A percentile compares a stretch with the other conserved stretches of the same genome.
These are phyloP conservation scores for Diprion similis DNA, from an alignment of 1,140 invertebrate species.

Conservation along the genomic window DNA sequence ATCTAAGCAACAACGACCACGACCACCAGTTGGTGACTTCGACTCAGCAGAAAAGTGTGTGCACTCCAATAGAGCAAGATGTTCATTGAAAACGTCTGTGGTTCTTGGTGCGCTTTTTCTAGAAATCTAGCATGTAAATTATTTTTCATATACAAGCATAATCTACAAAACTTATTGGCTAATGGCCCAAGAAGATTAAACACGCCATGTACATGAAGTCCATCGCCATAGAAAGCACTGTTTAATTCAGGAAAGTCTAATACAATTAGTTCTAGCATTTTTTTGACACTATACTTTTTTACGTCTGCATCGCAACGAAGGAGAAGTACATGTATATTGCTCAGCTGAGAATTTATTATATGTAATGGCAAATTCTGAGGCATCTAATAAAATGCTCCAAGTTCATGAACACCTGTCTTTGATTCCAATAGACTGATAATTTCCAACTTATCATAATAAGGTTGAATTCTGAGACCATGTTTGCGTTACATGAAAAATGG, in stretches of 20 bases:
- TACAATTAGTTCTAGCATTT: conserved; percentile 22
- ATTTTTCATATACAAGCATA: conserved; percentile 29
- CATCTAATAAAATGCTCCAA: conserved; percentile 34
- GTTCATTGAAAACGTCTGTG: conserved; percentile 20
- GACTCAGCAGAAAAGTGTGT: conserved; percentile 21
- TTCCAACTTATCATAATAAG: conserved; percentile 34
- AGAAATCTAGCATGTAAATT: conserved; percentile 25
- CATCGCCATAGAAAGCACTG: conserved; percentile 31
- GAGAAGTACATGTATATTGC: conserved; percentile 28
- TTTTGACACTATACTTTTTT: conserved; percentile 28
- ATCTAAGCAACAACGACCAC: conserved; percentile 30
- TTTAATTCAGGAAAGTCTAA: conserved; percentile 23
- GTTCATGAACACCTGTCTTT: conserved; percentile 31
- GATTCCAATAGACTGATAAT: conserved; percentile 32
- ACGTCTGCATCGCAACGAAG: conserved; percentile 28
- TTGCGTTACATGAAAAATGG: conserved; percentile 24
- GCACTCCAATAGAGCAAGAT: conserved; percentile 17
- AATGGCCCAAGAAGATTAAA: conserved; percentile 32
- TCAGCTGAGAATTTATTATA: conserved; percentile 34
- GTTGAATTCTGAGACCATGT: conserved; percentile 16
- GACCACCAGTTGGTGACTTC: conserved; percentile 27
- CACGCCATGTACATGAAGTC: conserved; percentile 35
- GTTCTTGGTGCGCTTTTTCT: conserved; percentile 16
- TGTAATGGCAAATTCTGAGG: conserved; percentile 29
- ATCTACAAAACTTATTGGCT: conserved; percentile 34